A percentile compares a stretch with the other conserved stretches of the same genome.
Conservation (phyloP, 2,888 invertebrate species). For the Chloroclystis v-ata region DNA sequence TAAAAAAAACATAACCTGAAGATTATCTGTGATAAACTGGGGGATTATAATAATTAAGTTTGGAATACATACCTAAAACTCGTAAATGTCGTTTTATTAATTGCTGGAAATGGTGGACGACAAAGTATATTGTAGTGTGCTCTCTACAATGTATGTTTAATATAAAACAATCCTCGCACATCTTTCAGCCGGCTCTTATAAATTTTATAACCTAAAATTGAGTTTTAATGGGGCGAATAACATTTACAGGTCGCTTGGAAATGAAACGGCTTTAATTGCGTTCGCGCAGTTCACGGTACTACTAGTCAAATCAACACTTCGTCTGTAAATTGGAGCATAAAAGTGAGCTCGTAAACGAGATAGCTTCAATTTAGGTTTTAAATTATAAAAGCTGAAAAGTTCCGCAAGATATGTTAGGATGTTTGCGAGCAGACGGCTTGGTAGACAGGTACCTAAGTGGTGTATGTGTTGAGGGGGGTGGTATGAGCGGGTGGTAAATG, state of each 20-base stretch:
- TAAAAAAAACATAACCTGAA: too few relatives aligned
- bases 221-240: slow-evolving; percentile 67
- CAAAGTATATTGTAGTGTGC: too few relatives aligned
- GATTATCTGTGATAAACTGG: too few relatives aligned
- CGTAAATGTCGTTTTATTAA: too few relatives aligned
- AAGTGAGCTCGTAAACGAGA: slow-evolving; percentile 40
- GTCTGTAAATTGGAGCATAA: slow-evolving; percentile 44
- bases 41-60: too few relatives aligned
- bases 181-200: slow-evolving; percentile 54
- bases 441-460: slow-evolving; percentile 60
- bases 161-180: slow-evolving; percentile 42
- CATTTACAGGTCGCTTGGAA: slow-evolving; percentile 68
- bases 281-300: slow-evolving; percentile 43
- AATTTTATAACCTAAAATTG: slow-evolving; percentile 65
- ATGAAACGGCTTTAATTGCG: slow-evolving; percentile 67
- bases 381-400: slow-evolving; percentile 31
- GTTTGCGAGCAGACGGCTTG: slow-evolving; percentile 41
- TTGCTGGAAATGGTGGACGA: too few relatives aligned
- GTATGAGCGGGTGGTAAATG: slow-evolving; percentile 69
- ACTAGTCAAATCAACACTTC: slow-evolving; percentile 63
- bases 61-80: too few relatives aligned
- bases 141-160: too few relatives aligned
- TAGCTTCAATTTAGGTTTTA: slow-evolving; percentile 38
- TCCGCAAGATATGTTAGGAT: slow-evolving; percentile 47
- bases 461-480: slow-evolving; percentile 49